Conservation (phyloP, 2,113 vertebrate genomes). For the Ibidorhyncha struthersii region DNA sequence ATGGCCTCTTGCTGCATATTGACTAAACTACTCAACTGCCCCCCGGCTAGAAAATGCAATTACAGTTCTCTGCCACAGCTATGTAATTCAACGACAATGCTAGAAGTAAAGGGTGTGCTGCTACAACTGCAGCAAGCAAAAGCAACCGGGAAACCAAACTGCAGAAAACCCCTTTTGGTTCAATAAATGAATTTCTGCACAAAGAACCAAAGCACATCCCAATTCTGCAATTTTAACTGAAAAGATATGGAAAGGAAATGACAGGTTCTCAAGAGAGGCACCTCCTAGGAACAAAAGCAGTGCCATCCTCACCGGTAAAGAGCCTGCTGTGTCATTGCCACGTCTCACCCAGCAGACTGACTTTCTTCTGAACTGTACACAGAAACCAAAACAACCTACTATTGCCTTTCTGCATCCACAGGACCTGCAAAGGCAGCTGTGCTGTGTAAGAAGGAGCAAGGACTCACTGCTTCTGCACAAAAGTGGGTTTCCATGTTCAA, state of each 20-base stretch:
- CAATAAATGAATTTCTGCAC: neutral
- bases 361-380: neutral
- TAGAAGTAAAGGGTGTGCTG: neutral
- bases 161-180: neutral
- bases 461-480: neutral
- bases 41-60: neutral
- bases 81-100: rapidly evolving
- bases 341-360: neutral
- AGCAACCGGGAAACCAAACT: neutral
- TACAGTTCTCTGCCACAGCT: neutral
- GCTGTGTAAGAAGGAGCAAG: neutral
- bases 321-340: neutral
- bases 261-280: neutral
- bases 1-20: neutral
- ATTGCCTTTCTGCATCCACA: neutral
- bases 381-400: neutral
- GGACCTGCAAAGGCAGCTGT: neutral
- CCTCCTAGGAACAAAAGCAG: neutral
- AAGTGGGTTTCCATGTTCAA: neutral
- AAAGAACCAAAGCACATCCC: neutral
- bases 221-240: neutral
- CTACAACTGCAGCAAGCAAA: neutral
- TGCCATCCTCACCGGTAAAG: neutral
- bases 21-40: neutral
- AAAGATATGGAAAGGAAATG: neutral